These are phyloP conservation scores for Pelvicachromis taeniatus DNA, from an alignment of 2,113 vertebrate species.

Conservation along the genomic window DNA sequence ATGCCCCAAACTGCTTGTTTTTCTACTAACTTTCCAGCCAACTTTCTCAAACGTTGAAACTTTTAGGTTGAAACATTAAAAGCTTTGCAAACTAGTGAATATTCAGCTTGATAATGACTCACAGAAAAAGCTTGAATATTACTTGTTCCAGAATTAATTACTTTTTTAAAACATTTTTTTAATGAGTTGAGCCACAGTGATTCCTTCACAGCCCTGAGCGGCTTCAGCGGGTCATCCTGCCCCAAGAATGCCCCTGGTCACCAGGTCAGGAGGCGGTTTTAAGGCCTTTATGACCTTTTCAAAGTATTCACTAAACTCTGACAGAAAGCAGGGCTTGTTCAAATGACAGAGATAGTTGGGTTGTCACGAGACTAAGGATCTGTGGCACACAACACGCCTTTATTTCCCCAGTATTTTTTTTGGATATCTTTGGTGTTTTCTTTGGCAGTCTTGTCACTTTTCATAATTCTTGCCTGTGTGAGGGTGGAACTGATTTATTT, in stretches of 20 bases:
- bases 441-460: background rate
- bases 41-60: background rate
- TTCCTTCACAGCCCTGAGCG: background rate
- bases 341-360: background rate
- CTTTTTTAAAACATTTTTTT: background rate
- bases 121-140: background rate
- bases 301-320: background rate
- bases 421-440: background rate
- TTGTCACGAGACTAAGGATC: background rate
- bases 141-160: background rate
- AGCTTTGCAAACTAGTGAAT: background rate
- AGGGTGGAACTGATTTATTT: slow-evolving; percentile 15
- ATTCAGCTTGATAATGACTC: background rate
- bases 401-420: background rate
- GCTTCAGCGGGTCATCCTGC: background rate
- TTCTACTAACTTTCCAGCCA: background rate
- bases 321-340: background rate
- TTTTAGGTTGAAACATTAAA: background rate
- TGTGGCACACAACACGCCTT: background rate
- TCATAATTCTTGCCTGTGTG: slow-evolving; percentile 1
- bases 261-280: background rate
- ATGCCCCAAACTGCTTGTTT: background rate
- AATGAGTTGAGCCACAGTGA: background rate
- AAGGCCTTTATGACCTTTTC: background rate
- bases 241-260: background rate